Evolutionary conservation across 2,797 vertebrate genomes (phyloP), one percentile per base, ranked within the genome.

Genomic region (Cichlasoma orientale): DNA sequence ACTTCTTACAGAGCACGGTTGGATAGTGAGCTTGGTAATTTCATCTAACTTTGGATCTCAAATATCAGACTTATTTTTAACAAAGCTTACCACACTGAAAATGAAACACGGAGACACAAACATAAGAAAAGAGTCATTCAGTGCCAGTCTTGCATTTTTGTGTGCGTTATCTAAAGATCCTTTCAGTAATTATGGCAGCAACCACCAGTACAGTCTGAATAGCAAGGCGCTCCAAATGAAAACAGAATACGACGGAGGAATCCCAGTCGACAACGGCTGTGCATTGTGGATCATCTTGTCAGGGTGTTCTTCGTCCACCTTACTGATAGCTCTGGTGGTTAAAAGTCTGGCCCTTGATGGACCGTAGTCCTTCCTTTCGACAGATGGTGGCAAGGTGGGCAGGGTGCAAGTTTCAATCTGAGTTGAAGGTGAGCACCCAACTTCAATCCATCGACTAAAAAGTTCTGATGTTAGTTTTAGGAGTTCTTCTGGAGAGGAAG

Each of bases 401-500:
- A 93, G 91, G 29, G 68, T 4, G 77, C 95, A 95, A 3, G 71
- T 85, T n/a, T 86, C n/a, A 21, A 89, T 74, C 19, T 86, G 19
- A 21, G 89, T 74, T 3, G 52, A 72, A 13, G 85, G 14, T 3
- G 25, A 63, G 81, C 95, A 95, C 3, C 85, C 79, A 6, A 94
- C 84, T 0, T 85, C 4, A 3, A 95, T 86, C 95, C 95, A 96
- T 7, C 58, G 86, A 11, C 82, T 41, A 29, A 96, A 86, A 55
- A 96, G 85, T 66, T 89, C 84, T 23, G 93, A 94, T 0, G 96
- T 96, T 7, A 91, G 80, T 52, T 74, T 89, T 25, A 96, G 94
- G 56, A 96, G 95, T 12, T 91, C 88, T 72, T 95, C 95, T 41
- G 95, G 95, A 29, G 94, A 92, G 47, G 95, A 95, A 27, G 59